Percentiles rank a stretch among this genome's conserved stretches.
Evolutionary conservation across 2,797 vertebrate species (phyloP).

Genomic region (Alauda arvensis): DNA sequence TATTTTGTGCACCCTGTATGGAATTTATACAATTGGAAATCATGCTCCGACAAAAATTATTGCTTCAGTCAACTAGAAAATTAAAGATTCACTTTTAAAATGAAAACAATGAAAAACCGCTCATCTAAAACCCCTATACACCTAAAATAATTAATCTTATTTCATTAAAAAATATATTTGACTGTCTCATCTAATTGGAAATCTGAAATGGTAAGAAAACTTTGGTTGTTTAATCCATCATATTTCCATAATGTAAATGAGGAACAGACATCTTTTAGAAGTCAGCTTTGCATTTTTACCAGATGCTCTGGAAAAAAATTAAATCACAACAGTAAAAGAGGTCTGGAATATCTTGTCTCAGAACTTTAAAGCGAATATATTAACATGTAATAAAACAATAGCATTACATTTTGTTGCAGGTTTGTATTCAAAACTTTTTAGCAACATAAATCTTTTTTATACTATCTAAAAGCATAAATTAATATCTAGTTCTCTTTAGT

Average conservation of each 20-base stretch:
- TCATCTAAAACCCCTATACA: not conserved
- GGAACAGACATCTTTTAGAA: slow-evolving; percentile 18
- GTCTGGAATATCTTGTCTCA: not conserved
- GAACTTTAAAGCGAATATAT: not conserved
- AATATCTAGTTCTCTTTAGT: not conserved
- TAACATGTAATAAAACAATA: not conserved
- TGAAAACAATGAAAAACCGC: slow-evolving; percentile 49
- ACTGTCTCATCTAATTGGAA: slow-evolving; percentile 51
- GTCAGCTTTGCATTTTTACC: slow-evolving; percentile 25
- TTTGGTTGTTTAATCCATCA: slow-evolving; percentile 35
- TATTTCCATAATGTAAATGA: slow-evolving; percentile 47
- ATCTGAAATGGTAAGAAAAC: slow-evolving; percentile 32
- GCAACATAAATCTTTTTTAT: not conserved
- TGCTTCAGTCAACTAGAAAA: slow-evolving; percentile 59
- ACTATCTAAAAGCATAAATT: not conserved
- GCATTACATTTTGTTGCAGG: not conserved
- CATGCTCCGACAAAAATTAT: slow-evolving; percentile 38
- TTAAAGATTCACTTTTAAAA: slow-evolving; percentile 61
- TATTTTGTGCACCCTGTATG: slow-evolving; percentile 35
- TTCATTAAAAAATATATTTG: slow-evolving; percentile 30
- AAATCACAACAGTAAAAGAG: not conserved
- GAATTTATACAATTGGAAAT: slow-evolving; percentile 45
- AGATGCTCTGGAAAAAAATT: not conserved
- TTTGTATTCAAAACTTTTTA: not conserved
- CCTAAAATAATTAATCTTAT: slow-evolving; percentile 48